These are phyloP conservation scores for Streptopelia turtur DNA, from an alignment of 2,797 vertebrate genomes.

Conservation along the genomic window DNA sequence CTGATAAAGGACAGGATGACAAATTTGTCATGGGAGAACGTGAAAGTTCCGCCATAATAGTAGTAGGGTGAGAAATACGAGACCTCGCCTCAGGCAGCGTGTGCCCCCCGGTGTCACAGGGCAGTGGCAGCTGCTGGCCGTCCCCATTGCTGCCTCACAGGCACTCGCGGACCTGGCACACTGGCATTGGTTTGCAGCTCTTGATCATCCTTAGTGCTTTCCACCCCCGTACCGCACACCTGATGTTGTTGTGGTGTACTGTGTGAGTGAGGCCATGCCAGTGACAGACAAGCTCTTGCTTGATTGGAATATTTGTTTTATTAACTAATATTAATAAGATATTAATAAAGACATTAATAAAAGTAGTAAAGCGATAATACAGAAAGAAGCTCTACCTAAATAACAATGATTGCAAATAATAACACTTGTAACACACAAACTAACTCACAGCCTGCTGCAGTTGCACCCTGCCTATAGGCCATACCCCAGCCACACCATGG, in stretches of 20 bases:
- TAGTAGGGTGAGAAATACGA: neutral
- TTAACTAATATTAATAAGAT: neutral
- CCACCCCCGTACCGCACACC: neutral
- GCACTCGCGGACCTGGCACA: neutral
- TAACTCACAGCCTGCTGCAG: neutral
- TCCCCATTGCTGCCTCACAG: fast-evolving
- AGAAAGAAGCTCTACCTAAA: neutral
- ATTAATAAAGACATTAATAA: neutral
- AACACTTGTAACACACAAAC: neutral
- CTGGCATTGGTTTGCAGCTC: neutral
- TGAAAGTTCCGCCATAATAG: neutral
- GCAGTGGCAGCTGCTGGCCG: neutral
- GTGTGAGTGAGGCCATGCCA: neutral
- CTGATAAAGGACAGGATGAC: neutral
- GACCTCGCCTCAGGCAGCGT: neutral
- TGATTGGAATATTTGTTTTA: neutral
- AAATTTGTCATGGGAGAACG: neutral
- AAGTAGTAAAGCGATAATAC: neutral
- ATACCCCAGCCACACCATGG: fast-evolving
- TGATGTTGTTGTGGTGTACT: neutral
- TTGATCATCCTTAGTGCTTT: fast-evolving
- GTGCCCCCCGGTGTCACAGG: neutral
- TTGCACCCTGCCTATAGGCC: fast-evolving
- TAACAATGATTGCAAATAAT: neutral
- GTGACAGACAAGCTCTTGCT: neutral